Conservation (phyloP, 2,888 invertebrate species). For the Tetropium fuscum region DNA sequence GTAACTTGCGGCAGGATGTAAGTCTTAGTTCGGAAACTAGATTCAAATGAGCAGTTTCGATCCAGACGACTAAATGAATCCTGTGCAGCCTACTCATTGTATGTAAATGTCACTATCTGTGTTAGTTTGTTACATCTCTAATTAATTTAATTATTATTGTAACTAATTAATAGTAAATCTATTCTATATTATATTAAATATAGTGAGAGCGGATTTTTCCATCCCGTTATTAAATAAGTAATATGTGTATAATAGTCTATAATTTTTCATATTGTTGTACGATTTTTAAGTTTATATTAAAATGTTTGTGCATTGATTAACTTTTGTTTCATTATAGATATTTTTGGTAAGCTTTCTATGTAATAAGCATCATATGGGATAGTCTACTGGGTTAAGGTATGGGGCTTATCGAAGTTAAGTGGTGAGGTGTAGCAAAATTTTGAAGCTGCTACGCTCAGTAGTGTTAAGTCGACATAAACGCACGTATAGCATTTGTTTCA, state of each 20-base stretch:
- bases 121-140: constrained; percentile 65
- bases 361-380: no score
- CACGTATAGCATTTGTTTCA: no score
- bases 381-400: no score
- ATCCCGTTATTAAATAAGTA: constrained; percentile 72
- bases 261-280: constrained; percentile 90
- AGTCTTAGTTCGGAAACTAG: constrained; percentile 17
- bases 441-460: no score
- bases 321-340: constrained; percentile 27
- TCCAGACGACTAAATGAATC: constrained; percentile 28
- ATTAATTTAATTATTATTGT: constrained; percentile 56
- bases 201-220: constrained; percentile 78
- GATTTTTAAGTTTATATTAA: constrained; percentile 90
- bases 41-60: constrained; percentile 1
- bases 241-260: constrained; percentile 79
- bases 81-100: constrained; percentile 60
- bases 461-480: no score
- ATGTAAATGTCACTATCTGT: constrained; percentile 66
- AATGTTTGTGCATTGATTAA: constrained; percentile 81
- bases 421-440: no score
- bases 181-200: constrained; percentile 60
- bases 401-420: no score
- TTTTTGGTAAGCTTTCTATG: no score
- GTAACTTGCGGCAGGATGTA: constrained; percentile 50
- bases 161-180: constrained; percentile 61